A percentile compares a stretch with the other conserved stretches of the same genome.
phyloP scores from a whole-genome alignment of 2,113 vertebrate species.

The Pogonocichla stellata region DNA sequence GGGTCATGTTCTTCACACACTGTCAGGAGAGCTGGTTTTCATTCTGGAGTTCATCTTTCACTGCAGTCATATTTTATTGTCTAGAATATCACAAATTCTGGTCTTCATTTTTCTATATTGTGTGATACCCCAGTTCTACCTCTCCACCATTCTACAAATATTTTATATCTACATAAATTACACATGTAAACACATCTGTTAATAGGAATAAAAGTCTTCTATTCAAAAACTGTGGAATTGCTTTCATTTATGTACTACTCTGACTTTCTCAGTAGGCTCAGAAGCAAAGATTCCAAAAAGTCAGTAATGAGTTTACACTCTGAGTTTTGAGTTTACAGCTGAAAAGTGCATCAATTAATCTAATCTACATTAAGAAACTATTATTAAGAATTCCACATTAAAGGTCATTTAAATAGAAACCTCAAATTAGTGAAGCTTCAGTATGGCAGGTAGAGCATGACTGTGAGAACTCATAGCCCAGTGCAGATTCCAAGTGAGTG shows the following conservation, averaged over 20 bases:
- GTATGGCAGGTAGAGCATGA: not conserved
- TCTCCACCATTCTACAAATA: not conserved
- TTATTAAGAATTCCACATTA: conserved; percentile 34
- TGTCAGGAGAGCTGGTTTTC: not conserved
- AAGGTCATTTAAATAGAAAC: conserved; percentile 28
- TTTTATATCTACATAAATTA: not conserved
- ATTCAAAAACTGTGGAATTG: not conserved
- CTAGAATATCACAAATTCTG: not conserved
- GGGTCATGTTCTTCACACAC: not conserved
- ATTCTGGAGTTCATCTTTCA: not conserved
- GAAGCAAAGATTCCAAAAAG: conserved; percentile 15
- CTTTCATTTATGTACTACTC: not conserved
- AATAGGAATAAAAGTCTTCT: not conserved
- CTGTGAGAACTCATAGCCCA: not conserved
- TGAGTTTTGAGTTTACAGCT: not conserved
- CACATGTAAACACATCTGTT: not conserved
- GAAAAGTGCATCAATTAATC: conserved; percentile 47
- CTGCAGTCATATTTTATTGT: not conserved
- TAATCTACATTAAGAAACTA: conserved; percentile 25
- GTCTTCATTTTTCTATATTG: not conserved
- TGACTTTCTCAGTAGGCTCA: not conserved
- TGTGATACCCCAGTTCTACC: not conserved
- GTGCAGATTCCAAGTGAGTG: not conserved
- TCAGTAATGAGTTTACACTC: conserved; percentile 32
- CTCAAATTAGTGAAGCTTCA: conserved; percentile 34